Evolutionary conservation across 2,888 invertebrate species (phyloP), one percentile per base, ranked within the genome.

Genomic region (Eristalis pertinax): DNA sequence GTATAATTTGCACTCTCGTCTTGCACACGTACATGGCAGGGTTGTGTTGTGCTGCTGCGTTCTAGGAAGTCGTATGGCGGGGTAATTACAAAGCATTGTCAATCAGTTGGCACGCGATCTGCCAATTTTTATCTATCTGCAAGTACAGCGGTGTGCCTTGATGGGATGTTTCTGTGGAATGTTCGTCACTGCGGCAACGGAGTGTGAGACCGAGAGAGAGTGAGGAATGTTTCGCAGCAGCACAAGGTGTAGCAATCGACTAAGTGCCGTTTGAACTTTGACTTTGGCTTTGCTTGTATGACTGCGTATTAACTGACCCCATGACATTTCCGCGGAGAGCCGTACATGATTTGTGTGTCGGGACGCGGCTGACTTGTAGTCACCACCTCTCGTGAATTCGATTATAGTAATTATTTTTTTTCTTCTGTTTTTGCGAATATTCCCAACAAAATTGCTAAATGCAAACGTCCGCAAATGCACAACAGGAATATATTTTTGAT

Each of bases 31-130:
- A 43, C 67, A 13, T 7, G 13, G 13, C 1, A n/a, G n/a, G n/a
- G n/a, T n/a, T n/a, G n/a, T n/a, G n/a, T n/a, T n/a, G n/a, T 1
- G 0, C 8, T 8, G 1, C 7, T 38, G 22, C 22, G 35, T 87
- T 87, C 87, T 79, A 87, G 84, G 84, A 87, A 87, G 87, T 70
- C 78, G 60, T 24, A 64, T 58, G 41, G 68, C 72, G 79, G 75
- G 75, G 79, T 84, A 83, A 87, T 84, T 87, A 87, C 84, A 84
- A 87, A 80, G 64, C 79, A 69, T 87, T 87, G 87, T 87, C 87
- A 87, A 87, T 87, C 87, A 87, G 63, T 68, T 87, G 79, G 84
- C 84, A 87, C 87, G 87, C 87, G 87, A 87, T 87, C 60, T 67
- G 73, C 76, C 76, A 80, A 76, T 84, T 87, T 69, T 41, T 35